These are phyloP conservation scores for Phyllostomus hastatus DNA, from an alignment of 2,113 vertebrate species.

Conservation along the genomic window DNA sequence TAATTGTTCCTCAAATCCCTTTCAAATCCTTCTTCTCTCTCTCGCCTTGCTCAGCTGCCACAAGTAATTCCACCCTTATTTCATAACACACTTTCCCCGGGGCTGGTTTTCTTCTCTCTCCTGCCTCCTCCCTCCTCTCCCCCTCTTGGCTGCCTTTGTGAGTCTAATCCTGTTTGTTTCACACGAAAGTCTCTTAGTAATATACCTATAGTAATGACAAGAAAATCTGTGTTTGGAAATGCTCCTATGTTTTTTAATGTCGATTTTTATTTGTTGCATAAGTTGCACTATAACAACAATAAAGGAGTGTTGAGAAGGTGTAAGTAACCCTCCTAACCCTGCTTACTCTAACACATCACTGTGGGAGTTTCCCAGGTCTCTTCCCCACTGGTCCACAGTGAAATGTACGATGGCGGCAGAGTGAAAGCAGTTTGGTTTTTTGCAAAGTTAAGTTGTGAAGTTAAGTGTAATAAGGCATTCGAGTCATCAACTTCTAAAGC, in stretches of 20 bases:
- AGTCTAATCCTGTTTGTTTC: not conserved
- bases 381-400: not conserved
- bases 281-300: not conserved
- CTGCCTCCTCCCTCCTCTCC: too few species aligned
- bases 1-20: not conserved
- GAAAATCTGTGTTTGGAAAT: not conserved
- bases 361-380: not conserved
- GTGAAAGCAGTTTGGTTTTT: not conserved
- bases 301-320: not conserved
- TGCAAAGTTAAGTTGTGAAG: not conserved
- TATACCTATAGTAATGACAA: not conserved
- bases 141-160: not conserved
- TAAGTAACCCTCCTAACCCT: not conserved
- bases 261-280: not conserved
- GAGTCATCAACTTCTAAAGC: not conserved
- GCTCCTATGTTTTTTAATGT: not conserved
- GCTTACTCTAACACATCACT: too few species aligned
- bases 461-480: not conserved
- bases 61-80: not conserved
- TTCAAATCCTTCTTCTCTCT: not conserved
- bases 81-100: not conserved
- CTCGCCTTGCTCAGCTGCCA: not conserved
- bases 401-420: not conserved
- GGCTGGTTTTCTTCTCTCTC: not conserved
- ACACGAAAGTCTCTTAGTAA: not conserved